These are phyloP conservation scores for Ptilorrhoa leucosticta DNA, from an alignment of 2,113 vertebrate species.

Conservation along the genomic window DNA sequence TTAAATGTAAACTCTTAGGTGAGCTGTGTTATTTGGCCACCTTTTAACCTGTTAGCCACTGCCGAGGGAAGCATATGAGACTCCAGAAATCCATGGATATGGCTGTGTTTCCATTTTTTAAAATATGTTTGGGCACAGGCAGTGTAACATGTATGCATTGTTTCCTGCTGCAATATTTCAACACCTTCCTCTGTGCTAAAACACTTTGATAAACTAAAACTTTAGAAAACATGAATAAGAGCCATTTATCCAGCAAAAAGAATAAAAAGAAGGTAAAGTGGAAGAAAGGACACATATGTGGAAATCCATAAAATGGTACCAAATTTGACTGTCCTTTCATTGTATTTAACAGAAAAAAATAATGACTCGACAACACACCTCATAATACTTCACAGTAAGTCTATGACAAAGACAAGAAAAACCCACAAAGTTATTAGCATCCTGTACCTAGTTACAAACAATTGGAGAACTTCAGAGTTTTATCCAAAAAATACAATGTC, in stretches of 20 bases:
- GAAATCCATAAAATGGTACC: background rate
- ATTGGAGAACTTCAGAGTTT: background rate
- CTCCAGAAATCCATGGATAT: background rate
- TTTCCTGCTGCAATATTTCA: background rate
- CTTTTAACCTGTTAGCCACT: background rate
- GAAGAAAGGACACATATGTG: fast-evolving
- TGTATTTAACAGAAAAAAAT: background rate
- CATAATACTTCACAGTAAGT: background rate
- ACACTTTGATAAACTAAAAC: background rate
- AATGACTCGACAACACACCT: background rate
- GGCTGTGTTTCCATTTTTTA: background rate
- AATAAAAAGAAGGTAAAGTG: background rate
- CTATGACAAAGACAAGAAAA: background rate
- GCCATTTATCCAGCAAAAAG: background rate
- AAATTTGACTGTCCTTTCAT: background rate
- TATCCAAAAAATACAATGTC: background rate
- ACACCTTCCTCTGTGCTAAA: background rate
- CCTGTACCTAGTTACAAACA: background rate
- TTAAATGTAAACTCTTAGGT: background rate
- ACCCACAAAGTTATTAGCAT: background rate
- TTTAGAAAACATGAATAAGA: background rate
- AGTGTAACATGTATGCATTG: background rate
- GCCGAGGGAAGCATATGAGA: background rate
- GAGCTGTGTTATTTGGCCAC: background rate
- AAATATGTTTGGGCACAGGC: background rate